Conservation (phyloP, 2,888 invertebrate species). For the Hyposoter didymator region DNA sequence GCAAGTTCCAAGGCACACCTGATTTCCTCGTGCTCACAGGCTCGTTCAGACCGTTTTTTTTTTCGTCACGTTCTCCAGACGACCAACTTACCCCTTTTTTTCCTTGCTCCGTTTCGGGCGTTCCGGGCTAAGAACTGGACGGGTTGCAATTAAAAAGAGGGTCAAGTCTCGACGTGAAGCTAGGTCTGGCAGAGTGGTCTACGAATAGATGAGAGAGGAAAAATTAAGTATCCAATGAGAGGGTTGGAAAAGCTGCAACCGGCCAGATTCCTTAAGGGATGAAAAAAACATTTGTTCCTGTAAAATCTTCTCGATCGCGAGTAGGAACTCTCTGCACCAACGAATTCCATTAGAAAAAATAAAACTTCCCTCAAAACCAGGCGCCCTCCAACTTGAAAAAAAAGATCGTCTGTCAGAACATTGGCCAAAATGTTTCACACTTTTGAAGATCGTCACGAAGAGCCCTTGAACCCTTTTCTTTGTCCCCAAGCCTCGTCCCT, state of each 20-base stretch:
- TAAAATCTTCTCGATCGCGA: neutral
- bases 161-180: conserved; percentile 73
- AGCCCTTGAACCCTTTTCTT: conserved; percentile 9
- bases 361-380: neutral
- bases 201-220: conserved; percentile 30
- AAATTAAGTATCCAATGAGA: neutral
- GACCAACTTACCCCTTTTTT: neutral
- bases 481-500: neutral
- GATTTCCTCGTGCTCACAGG: conserved; percentile 66
- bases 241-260: conserved; percentile 3
- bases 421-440: conserved; percentile 56
- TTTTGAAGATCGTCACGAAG: conserved; percentile 37
- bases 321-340: neutral
- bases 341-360: neutral
- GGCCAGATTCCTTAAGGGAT: neutral
- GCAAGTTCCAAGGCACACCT: conserved; percentile 18
- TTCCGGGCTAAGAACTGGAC: conserved; percentile 50
- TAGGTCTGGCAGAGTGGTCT: neutral
- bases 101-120: neutral
- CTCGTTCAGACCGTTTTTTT: conserved; percentile 28
- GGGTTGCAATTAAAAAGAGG: conserved; percentile 79
- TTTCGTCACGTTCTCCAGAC: conserved; percentile 22
- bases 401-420: neutral
- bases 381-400: neutral
- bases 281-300: conserved; percentile 61